Evolutionary conservation across 1,140 invertebrate genomes (phyloP).

Genomic region (Papilio helenus): DNA sequence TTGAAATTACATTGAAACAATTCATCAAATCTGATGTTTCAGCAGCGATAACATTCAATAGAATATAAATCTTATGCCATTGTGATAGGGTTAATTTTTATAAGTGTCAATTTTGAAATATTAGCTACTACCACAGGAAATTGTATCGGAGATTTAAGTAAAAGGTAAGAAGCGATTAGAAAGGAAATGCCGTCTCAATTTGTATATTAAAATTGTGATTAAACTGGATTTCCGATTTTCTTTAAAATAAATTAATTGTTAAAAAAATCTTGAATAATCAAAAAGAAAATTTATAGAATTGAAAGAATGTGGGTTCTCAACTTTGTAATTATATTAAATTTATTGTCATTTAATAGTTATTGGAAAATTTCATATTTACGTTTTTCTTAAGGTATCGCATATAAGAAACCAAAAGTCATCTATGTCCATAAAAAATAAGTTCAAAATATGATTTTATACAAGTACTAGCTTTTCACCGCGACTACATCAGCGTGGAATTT

Average conservation of each 20-base stretch:
- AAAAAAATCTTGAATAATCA: background rate
- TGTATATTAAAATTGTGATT: conserved; percentile 5
- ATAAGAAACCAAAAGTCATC: too few relatives aligned
- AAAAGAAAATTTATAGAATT: too few relatives aligned
- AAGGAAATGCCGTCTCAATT: conserved; percentile 42
- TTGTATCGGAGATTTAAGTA: conserved; percentile 53
- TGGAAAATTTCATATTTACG: too few relatives aligned
- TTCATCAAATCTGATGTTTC: conserved; percentile 23
- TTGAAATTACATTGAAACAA: background rate
- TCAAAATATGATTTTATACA: too few relatives aligned
- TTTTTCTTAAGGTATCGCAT: too few relatives aligned
- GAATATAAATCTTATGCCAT: conserved; percentile 41
- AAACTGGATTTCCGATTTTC: background rate
- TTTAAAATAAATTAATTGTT: background rate
- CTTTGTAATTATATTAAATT: too few relatives aligned
- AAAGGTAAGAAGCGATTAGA: conserved; percentile 47
- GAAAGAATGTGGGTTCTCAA: too few relatives aligned
- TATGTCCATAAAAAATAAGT: too few relatives aligned
- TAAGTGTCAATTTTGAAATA: conserved; percentile 39
- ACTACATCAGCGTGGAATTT: too few relatives aligned
- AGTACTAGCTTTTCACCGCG: too few relatives aligned
- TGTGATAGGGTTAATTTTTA: conserved; percentile 39
- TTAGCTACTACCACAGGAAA: conserved; percentile 47
- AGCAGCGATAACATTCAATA: background rate
- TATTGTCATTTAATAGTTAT: too few relatives aligned